Evolutionary conservation across 2,888 invertebrate genomes (phyloP).

Genomic region (Machimus atricapillus): DNA sequence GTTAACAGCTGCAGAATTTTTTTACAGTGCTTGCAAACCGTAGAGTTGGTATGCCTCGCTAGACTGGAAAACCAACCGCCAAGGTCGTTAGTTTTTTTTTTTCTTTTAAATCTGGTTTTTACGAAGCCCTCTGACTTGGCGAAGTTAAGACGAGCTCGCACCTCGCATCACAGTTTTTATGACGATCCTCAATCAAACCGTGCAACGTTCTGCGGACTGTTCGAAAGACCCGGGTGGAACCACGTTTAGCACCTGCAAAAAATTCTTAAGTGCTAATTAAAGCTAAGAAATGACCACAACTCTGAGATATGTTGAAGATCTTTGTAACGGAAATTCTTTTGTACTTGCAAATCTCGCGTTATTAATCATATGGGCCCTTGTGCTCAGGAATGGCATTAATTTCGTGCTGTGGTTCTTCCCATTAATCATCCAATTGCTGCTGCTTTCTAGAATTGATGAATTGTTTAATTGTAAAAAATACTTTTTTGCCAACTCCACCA

Average conservation of each 20-base stretch:
- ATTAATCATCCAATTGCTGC: constrained; percentile 16
- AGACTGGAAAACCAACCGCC: neutral
- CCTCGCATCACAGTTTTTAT: neutral
- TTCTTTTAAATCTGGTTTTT: neutral
- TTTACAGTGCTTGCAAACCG: neutral
- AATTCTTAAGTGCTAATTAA: constrained; percentile 34
- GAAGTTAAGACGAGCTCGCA: neutral
- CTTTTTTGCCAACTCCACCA: neutral
- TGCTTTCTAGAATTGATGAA: constrained; percentile 18
- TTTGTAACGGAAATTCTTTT: constrained; percentile 22
- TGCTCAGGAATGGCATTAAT: neutral
- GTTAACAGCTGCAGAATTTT: neutral
- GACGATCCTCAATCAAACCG: neutral
- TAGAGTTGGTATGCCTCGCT: neutral
- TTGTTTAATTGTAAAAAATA: constrained; percentile 22
- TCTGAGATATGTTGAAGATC: neutral
- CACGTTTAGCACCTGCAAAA: neutral
- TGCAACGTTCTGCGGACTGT: neutral
- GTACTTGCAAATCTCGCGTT: neutral
- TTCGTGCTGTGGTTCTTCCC: neutral
- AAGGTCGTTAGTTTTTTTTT: constrained; percentile 37
- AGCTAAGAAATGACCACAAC: constrained; percentile 21
- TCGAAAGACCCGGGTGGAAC: neutral
- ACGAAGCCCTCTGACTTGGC: neutral
- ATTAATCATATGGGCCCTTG: neutral